These are phyloP conservation scores for Selene dorsalis DNA, from an alignment of 2,797 vertebrate genomes.

Conservation along the genomic window DNA sequence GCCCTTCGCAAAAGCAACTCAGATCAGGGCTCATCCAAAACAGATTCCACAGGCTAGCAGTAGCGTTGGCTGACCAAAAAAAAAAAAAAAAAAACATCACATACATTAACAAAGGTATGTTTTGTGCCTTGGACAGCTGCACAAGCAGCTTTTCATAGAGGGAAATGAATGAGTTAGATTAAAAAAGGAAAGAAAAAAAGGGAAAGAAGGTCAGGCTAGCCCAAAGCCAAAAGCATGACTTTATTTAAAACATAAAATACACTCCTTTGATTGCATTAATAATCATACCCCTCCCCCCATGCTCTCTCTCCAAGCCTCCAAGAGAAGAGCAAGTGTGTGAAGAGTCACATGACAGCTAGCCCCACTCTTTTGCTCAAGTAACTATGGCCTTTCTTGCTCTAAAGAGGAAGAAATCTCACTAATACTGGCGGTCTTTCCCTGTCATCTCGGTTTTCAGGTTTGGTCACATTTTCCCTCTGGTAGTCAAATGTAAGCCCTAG, in stretches of 20 bases:
- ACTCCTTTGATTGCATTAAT: constrained; percentile 79
- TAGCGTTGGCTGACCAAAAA: constrained; percentile 3
- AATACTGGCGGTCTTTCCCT: constrained; percentile 14
- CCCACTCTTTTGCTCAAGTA: constrained; percentile 66
- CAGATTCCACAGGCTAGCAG: constrained; percentile 41
- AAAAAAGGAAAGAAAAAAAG: constrained; percentile 32
- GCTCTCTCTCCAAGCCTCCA: constrained; percentile 57
- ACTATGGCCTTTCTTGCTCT: constrained; percentile 52
- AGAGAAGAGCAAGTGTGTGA: constrained; percentile 73
- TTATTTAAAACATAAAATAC: constrained; percentile 77
- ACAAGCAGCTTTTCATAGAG: constrained; percentile 68
- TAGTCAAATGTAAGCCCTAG: constrained; percentile 60
- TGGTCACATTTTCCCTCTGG: constrained; percentile 65
- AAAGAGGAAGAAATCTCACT: constrained; percentile 57
- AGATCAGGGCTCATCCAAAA: constrained; percentile 33
- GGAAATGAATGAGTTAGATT: constrained; percentile 60
- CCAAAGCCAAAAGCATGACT: constrained; percentile 80
- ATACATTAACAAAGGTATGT: constrained; percentile 54
- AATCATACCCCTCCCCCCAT: constrained; percentile 57
- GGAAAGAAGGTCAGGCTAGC: constrained; percentile 61
- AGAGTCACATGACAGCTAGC: constrained; percentile 76
- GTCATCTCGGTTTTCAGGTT: constrained; percentile 71
- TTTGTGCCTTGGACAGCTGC: constrained; percentile 56
- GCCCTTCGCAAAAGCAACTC: constrained; percentile 2
- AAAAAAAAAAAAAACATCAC: constrained; percentile 2